phyloP scores from a whole-genome alignment of 1,140 invertebrate species.

The Scaptomyza pallida region DNA sequence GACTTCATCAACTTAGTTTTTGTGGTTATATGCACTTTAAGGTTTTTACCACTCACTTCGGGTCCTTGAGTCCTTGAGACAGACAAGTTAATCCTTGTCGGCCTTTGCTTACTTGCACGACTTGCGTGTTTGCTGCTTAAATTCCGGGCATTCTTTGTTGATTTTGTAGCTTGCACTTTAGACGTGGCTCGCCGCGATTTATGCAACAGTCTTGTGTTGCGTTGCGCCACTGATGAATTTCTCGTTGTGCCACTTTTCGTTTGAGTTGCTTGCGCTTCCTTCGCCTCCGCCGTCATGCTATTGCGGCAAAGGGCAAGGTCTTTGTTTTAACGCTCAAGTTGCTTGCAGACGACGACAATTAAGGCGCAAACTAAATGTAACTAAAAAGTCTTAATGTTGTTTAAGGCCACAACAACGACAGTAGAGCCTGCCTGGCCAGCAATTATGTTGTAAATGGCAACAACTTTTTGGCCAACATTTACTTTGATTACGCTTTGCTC shows the following conservation, averaged over 20 bases:
- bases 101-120: neutral
- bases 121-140: slow-evolving; percentile 25
- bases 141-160: slow-evolving; percentile 34
- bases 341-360: slow-evolving; percentile 15
- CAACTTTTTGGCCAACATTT: slow-evolving; percentile 3
- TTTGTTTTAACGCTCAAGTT: slow-evolving; percentile 53
- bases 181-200: slow-evolving; percentile 27
- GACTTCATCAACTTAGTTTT: too few species aligned
- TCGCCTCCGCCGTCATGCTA: neutral
- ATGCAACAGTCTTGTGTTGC: slow-evolving; percentile 48
- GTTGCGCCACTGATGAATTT: slow-evolving; percentile 22
- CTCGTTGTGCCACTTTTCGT: slow-evolving; percentile 37
- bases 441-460: slow-evolving; percentile 47
- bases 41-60: slow-evolving; percentile 1
- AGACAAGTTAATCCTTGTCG: slow-evolving; percentile 21
- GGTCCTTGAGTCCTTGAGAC: slow-evolving; percentile 24
- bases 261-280: slow-evolving; percentile 5
- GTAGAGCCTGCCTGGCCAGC: slow-evolving; percentile 31
- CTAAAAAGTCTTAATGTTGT: slow-evolving; percentile 70
- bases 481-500: neutral
- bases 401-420: slow-evolving; percentile 54
- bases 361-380: slow-evolving; percentile 62
- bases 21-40: slow-evolving; percentile 3
- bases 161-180: slow-evolving; percentile 47
- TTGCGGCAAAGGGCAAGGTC: slow-evolving; percentile 23